Conservation (phyloP, 2,888 invertebrate species). For the Cylindroiulus punctatus region DNA sequence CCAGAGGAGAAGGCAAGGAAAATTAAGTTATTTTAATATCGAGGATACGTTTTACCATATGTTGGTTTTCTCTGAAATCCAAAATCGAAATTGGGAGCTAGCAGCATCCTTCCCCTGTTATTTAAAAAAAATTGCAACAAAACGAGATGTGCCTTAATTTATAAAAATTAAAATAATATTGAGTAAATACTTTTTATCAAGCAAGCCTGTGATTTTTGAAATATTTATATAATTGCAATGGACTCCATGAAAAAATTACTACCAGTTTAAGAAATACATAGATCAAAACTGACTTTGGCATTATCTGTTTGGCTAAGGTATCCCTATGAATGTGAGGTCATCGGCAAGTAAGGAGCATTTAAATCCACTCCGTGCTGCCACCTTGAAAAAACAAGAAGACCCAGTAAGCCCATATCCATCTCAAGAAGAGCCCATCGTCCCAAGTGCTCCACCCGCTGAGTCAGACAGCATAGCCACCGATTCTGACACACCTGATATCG, state of each 20-base stretch:
- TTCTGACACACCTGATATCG: conserved; percentile 56
- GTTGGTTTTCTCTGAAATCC: too few relatives aligned
- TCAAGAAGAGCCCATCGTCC: conserved; percentile 48
- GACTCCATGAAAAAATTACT: too few relatives aligned
- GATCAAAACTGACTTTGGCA: not conserved
- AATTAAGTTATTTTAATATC: not conserved
- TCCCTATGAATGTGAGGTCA: conserved; percentile 52
- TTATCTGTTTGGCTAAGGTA: not conserved
- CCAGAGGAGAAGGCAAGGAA: conserved; percentile 42
- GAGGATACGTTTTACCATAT: too few relatives aligned
- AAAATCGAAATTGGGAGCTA: too few relatives aligned
- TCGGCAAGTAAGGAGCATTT: conserved; percentile 56
- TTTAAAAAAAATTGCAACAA: too few relatives aligned
- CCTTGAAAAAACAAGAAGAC: conserved; percentile 48
- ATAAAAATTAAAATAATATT: too few relatives aligned
- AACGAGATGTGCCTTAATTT: too few relatives aligned
- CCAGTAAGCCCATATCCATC: not conserved
- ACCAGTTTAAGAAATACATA: too few relatives aligned
- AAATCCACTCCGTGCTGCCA: conserved; percentile 54
- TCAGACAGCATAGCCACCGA: conserved; percentile 50
- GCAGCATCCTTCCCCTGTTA: too few relatives aligned
- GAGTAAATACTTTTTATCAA: too few relatives aligned
- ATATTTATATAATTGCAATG: too few relatives aligned
- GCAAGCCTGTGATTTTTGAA: too few relatives aligned
- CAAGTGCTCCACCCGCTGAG: conserved; percentile 57